Percentiles rank a stretch among this genome's conserved stretches.
These are phyloP conservation scores for Tor tambroides DNA, from an alignment of 2,113 vertebrate species.

Conservation along the genomic window DNA sequence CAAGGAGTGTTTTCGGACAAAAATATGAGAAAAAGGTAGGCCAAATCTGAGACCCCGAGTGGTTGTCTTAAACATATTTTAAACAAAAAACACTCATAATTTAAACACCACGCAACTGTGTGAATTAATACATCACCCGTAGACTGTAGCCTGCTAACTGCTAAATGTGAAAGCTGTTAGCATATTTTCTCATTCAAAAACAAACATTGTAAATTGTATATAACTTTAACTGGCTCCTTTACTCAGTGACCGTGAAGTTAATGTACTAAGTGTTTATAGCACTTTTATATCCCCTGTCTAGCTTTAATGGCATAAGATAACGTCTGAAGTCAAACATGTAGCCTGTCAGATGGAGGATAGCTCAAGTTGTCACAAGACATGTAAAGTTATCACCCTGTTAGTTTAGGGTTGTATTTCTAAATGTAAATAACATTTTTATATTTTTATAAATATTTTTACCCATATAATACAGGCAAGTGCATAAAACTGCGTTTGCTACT, in stretches of 20 bases:
- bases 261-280: neutral
- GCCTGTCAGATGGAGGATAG: conserved; percentile 2
- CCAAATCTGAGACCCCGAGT: neutral
- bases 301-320: neutral
- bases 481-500: neutral
- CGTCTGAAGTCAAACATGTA: conserved; percentile 20
- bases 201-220: neutral
- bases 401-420: neutral
- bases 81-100: neutral
- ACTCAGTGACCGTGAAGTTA: neutral
- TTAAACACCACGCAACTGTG: neutral
- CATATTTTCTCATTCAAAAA: neutral
- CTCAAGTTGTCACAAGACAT: neutral
- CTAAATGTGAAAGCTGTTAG: conserved; percentile 16
- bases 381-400: neutral
- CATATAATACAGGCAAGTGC: neutral
- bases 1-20: neutral
- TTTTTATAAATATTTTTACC: neutral
- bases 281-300: neutral
- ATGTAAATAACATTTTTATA: neutral
- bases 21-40: conserved; percentile 35
- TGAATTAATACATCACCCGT: neutral
- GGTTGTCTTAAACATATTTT: conserved; percentile 1
- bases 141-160: neutral
- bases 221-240: neutral